phyloP scores from a whole-genome alignment of 2,888 invertebrate genomes.

The Priocnemis perturbator region DNA sequence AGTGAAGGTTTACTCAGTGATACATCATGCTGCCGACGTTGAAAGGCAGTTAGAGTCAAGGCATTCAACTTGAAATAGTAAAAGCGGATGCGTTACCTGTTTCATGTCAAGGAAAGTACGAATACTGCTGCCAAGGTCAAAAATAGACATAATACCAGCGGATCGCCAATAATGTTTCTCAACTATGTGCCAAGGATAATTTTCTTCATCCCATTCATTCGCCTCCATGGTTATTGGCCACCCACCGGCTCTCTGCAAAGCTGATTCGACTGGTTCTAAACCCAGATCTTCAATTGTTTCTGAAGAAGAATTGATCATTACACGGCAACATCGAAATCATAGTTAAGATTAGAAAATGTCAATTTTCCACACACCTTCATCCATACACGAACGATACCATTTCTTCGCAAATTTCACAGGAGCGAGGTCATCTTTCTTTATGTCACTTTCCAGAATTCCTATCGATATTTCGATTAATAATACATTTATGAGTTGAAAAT shows the following conservation, averaged over 20 bases:
- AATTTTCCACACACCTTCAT: slow-evolving; percentile 46
- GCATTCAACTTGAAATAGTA: too few species aligned
- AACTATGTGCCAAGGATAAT: slow-evolving; percentile 53
- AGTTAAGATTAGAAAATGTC: neutral
- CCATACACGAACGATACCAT: slow-evolving; percentile 54
- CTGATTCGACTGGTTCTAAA: slow-evolving; percentile 50
- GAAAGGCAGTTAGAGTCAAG: too few species aligned
- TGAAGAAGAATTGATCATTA: neutral
- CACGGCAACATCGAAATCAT: too few species aligned
- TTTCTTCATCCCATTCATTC: slow-evolving; percentile 55
- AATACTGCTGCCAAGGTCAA: too few species aligned
- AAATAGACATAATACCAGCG: neutral
- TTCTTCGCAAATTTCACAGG: slow-evolving; percentile 52
- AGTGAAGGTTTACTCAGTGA: neutral
- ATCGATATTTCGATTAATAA: too few species aligned
- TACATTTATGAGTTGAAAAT: too few species aligned
- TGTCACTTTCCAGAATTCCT: slow-evolving; percentile 40
- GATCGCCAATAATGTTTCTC: slow-evolving; percentile 47
- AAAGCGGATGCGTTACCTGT: too few species aligned
- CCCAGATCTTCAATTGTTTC: slow-evolving; percentile 47
- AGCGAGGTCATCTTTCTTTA: slow-evolving; percentile 41
- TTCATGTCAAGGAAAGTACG: too few species aligned
- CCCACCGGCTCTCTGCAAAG: slow-evolving; percentile 51
- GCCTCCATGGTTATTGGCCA: slow-evolving; percentile 61
- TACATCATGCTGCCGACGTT: too few species aligned